Evolutionary conservation across 1,140 invertebrate species (phyloP).

Genomic region (Drosophila mojavensis): DNA sequence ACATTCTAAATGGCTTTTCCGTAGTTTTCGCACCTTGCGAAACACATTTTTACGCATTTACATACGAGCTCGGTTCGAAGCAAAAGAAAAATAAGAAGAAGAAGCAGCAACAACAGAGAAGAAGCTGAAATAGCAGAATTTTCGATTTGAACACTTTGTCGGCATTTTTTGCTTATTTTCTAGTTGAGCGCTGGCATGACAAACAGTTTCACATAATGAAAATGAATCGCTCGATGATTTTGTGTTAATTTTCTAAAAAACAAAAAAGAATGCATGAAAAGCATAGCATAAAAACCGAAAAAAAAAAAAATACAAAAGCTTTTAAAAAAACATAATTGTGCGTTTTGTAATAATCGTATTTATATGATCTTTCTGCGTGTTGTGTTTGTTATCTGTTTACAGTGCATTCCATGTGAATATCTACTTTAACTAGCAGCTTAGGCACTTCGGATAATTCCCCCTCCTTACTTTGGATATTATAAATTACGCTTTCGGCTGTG

Average conservation of each 20-base stretch:
- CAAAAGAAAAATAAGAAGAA: constrained; percentile 3
- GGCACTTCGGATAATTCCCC: constrained; percentile 68
- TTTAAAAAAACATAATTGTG: constrained; percentile 49
- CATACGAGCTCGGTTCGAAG: constrained; percentile 42
- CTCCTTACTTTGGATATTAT: constrained; percentile 53
- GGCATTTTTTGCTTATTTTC: constrained; percentile 65
- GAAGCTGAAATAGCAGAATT: constrained; percentile 16
- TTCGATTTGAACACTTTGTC: constrained; percentile 49
- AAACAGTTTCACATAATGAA: constrained; percentile 66
- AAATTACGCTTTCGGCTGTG: constrained; percentile 39
- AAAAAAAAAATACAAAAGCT: constrained; percentile 14
- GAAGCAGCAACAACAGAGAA: not conserved
- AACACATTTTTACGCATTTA: constrained; percentile 77
- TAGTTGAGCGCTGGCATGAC: constrained; percentile 61
- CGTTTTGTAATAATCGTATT: constrained; percentile 58
- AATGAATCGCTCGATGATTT: constrained; percentile 62
- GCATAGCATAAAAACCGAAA: constrained; percentile 26
- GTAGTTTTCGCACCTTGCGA: constrained; percentile 80
- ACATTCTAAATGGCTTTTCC: constrained; percentile 81
- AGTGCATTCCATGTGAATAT: constrained; percentile 78
- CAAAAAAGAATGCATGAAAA: constrained; percentile 18
- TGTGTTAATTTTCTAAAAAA: constrained; percentile 44
- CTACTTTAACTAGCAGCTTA: constrained; percentile 58
- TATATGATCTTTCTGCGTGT: constrained; percentile 61
- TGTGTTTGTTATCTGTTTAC: constrained; percentile 72